Conservation (phyloP, 2,113 vertebrate species). For the Odocoileus virginianus region DNA sequence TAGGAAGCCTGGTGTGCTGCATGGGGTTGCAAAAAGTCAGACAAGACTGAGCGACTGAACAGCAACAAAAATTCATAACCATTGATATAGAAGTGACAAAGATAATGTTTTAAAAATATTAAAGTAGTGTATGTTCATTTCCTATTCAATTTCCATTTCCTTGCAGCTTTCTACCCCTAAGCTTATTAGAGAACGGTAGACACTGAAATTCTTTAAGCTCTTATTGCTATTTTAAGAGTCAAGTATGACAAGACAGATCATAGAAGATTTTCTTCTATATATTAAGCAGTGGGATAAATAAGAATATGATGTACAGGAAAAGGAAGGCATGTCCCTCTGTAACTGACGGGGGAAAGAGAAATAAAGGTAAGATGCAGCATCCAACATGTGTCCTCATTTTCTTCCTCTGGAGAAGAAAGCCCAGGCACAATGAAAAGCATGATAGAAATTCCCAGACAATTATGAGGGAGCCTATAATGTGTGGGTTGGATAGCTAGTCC, state of each 20-base stretch:
- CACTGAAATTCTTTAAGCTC: not conserved
- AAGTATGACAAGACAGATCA: not conserved
- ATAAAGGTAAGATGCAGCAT: not conserved
- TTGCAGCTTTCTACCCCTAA: not conserved
- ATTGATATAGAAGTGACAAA: not conserved
- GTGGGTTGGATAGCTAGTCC: too few relatives aligned
- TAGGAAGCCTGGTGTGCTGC: not conserved
- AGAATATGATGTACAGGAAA: not conserved
- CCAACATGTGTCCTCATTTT: not conserved
- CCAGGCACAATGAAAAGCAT: not conserved
- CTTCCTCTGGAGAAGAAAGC: not conserved
- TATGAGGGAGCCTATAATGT: not conserved
- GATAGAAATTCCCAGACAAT: not conserved
- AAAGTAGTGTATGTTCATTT: not conserved
- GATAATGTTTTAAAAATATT: not conserved
- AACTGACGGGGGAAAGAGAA: not conserved
- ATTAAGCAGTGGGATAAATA: not conserved
- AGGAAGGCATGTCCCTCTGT: not conserved
- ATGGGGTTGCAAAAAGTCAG: not conserved
- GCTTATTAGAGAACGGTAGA: not conserved
- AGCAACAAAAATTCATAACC: not conserved
- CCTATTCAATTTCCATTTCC: not conserved
- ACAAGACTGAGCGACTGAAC: not conserved
- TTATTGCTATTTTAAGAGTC: not conserved
- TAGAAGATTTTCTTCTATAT: not conserved